Percentiles rank a stretch among this genome's conserved stretches.
Evolutionary conservation across 2,888 invertebrate genomes (phyloP).

Genomic region (Geophilus truncorum): DNA sequence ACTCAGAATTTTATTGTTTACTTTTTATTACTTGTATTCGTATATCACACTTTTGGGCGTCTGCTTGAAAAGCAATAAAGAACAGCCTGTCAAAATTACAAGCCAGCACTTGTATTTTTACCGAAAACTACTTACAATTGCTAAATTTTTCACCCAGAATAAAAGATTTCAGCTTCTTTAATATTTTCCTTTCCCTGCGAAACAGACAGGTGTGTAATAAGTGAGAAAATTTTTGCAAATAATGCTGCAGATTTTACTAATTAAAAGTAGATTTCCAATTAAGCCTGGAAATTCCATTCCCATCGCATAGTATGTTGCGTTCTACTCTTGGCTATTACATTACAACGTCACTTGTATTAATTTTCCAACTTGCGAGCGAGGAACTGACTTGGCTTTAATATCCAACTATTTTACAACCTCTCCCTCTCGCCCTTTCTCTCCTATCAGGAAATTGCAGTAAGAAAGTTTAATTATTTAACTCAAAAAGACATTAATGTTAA

Average conservation of each 20-base stretch:
- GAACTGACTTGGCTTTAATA: neutral
- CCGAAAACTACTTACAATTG: constrained; percentile 18
- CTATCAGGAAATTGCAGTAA: neutral
- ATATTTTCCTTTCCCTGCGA: neutral
- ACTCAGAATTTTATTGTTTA: neutral
- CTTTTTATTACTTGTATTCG: neutral
- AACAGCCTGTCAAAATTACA: constrained; percentile 1
- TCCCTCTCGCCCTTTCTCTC: no score
- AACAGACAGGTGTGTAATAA: neutral
- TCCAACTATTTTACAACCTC: neutral
- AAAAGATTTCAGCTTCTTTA: neutral
- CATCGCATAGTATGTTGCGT: neutral
- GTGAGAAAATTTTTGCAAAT: neutral
- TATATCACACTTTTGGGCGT: neutral
- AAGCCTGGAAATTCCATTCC: neutral
- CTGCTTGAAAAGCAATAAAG: constrained; percentile 21
- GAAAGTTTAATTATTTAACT: constrained; percentile 14
- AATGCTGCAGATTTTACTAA: neutral
- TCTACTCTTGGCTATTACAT: neutral
- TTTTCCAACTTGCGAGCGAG: neutral
- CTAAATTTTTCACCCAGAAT: neutral
- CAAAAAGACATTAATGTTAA: neutral
- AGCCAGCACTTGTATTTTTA: neutral
- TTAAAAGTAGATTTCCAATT: constrained; percentile 15
- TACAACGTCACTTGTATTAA: neutral